Conservation (phyloP, 1,140 invertebrate species). For the Euwallacea fornicatus region DNA sequence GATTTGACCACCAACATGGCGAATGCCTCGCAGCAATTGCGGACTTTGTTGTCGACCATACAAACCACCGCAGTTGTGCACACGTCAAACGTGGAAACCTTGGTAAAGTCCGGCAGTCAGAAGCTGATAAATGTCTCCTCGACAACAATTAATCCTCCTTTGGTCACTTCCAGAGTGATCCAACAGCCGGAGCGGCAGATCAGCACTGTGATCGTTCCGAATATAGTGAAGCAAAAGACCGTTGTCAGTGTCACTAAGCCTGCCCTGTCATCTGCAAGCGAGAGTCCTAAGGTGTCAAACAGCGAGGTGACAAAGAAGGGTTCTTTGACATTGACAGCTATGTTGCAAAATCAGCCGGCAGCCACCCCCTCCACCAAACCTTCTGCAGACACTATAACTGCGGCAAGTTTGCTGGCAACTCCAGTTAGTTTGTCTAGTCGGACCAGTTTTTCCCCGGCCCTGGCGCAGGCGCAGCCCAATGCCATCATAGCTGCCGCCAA, state of each 20-base stretch:
- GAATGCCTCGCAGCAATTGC: slow-evolving; percentile 68
- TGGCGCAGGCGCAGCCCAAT: slow-evolving; percentile 56
- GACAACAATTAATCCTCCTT: slow-evolving; percentile 9
- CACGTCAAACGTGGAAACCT: slow-evolving; percentile 46
- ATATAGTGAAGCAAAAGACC: slow-evolving; percentile 42
- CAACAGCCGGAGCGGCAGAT: slow-evolving; percentile 35
- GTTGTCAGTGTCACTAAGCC: slow-evolving; percentile 8
- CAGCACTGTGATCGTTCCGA: slow-evolving; percentile 47
- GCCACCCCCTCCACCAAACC: slow-evolving; percentile 49
- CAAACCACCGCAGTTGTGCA: slow-evolving; percentile 52
- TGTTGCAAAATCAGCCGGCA: slow-evolving; percentile 53
- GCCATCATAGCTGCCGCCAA: slow-evolving; percentile 48
- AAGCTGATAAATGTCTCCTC: slow-evolving; percentile 40
- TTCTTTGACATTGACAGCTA: slow-evolving; percentile 51
- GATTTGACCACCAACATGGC: slow-evolving; percentile 71
- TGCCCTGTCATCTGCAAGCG: neutral
- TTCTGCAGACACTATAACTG: slow-evolving; percentile 50
- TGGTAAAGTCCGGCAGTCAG: slow-evolving; percentile 39
- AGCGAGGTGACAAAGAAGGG: slow-evolving; percentile 41
- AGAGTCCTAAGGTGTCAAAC: too few relatives aligned
- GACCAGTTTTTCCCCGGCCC: slow-evolving; percentile 44
- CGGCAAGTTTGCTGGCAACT: slow-evolving; percentile 50
- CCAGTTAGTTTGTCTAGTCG: slow-evolving; percentile 45
- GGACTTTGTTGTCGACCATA: slow-evolving; percentile 64
- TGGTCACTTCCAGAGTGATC: slow-evolving; percentile 43